Base-by-base conservation (phyloP, 1,140 invertebrate genomes). In the Ostrea edulis region DNA sequence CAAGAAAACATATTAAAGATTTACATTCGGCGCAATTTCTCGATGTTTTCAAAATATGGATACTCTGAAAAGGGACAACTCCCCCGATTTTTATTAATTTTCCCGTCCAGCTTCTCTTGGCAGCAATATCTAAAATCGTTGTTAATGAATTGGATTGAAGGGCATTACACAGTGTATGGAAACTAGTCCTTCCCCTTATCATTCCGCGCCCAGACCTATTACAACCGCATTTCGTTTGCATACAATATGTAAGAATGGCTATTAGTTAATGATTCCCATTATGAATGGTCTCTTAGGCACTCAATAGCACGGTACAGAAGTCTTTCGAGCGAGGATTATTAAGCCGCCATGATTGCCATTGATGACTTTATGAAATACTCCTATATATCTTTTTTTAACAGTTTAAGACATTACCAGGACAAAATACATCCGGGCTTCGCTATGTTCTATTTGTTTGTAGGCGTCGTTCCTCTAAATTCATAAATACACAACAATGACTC, bases 201-300 rank as follows among this genome's bases (percentile, higher is more conserved):
- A 29, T 25, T 77, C 68, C 3, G 25, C 11, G 29, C 8, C 68
- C 68, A 77, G 68, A 12, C 25, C 25, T 35, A 77, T 35, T 77
- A 14, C 68, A 77, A 17, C 35, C 68, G 35, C 35, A 77, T 29
- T 77, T 77, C 68, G 65, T 77, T 77, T 77, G 68, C 68, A 77
- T 35, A 71, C 12, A 29, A 71, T 29, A 29, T 77, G 68, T 77
- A 77, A 29, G 68, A 35, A 77, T 77, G 68, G 68, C 25, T 77
- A 77, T 77, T 35, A 77, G 22, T 77, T 77, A 77, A 77, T 77
- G 68, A 77, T 77, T 77, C 25, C 25, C 68, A 77, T 77, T 77
- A 68, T 77, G 25, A 12, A 77, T 29, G 68, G 68, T 77, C 68
- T 29, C 29, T 77, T 77, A 77, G 14, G 29, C 8, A 77, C 68